Conservation (phyloP, 2,797 vertebrate genomes). For the Gallinago nigripennis region DNA sequence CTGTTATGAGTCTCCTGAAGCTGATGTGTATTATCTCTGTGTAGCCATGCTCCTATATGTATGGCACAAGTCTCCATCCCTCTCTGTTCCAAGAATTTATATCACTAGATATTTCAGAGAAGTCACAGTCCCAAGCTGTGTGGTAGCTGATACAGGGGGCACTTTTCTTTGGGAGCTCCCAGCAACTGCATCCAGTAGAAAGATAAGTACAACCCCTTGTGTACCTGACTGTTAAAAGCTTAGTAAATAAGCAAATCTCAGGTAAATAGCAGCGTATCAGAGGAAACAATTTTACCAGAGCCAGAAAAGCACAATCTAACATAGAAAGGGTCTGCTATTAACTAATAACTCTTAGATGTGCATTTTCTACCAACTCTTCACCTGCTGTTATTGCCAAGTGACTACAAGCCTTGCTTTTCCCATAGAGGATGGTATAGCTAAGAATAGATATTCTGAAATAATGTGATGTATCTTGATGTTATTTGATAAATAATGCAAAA, state of each 20-base stretch:
- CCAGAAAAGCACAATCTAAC: neutral
- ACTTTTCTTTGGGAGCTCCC: neutral
- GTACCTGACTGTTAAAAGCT: neutral
- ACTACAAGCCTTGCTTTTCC: neutral
- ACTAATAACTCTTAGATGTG: neutral
- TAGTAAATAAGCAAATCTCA: neutral
- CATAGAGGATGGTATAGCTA: neutral
- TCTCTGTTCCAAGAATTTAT: constrained; percentile 34
- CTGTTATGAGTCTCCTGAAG: neutral
- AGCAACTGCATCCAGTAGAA: neutral
- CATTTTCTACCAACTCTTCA: neutral
- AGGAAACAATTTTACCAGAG: neutral
- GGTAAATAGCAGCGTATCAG: neutral
- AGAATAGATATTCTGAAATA: neutral
- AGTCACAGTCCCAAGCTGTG: neutral
- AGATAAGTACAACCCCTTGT: neutral
- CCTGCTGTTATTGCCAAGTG: neutral
- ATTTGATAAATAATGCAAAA: neutral
- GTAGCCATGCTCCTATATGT: neutral
- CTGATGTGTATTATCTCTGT: constrained; percentile 27
- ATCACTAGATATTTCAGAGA: neutral
- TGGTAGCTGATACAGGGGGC: neutral
- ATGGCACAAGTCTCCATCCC: neutral
- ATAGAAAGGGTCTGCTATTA: neutral
- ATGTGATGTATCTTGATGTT: neutral